These are phyloP conservation scores for Oryzias celebensis DNA, from an alignment of 2,113 vertebrate genomes.

Conservation along the genomic window DNA sequence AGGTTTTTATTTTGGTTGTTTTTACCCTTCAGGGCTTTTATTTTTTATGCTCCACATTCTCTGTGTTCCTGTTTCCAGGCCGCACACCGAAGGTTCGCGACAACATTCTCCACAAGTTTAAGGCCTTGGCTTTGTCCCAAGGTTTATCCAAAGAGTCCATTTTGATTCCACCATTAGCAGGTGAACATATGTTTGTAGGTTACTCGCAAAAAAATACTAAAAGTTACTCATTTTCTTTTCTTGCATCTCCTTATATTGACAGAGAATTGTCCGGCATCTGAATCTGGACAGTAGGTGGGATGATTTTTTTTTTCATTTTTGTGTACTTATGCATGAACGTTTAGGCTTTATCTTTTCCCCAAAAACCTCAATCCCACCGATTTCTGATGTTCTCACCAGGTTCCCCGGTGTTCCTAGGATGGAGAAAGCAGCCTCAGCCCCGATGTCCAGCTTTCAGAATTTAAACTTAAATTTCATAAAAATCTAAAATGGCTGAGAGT, in stretches of 20 bases:
- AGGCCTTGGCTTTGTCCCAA: slow-evolving; percentile 51
- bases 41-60: not conserved
- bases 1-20: not conserved
- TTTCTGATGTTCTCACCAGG: slow-evolving; percentile 8
- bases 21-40: not conserved
- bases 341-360: not conserved
- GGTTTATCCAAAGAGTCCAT: slow-evolving; percentile 75
- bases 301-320: not conserved
- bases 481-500: slow-evolving; percentile 1
- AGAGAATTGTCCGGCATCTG: slow-evolving; percentile 63
- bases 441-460: not conserved
- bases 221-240: not conserved
- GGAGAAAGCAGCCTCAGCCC: not conserved
- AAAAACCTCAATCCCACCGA: not conserved
- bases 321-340: not conserved
- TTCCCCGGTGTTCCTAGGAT: slow-evolving; percentile 2
- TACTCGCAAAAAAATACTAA: no score
- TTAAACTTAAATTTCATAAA: slow-evolving; percentile 9
- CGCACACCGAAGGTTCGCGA: slow-evolving; percentile 55
- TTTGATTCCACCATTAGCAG: slow-evolving; percentile 66
- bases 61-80: slow-evolving; percentile 46
- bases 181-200: slow-evolving; percentile 34
- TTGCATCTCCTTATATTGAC: slow-evolving; percentile 10
- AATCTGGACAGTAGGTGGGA: slow-evolving; percentile 37
- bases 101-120: slow-evolving; percentile 70